A percentile compares a stretch with the other conserved stretches of the same genome.
phyloP scores from a whole-genome alignment of 1,140 invertebrate genomes.

The Drosophila dunni region DNA sequence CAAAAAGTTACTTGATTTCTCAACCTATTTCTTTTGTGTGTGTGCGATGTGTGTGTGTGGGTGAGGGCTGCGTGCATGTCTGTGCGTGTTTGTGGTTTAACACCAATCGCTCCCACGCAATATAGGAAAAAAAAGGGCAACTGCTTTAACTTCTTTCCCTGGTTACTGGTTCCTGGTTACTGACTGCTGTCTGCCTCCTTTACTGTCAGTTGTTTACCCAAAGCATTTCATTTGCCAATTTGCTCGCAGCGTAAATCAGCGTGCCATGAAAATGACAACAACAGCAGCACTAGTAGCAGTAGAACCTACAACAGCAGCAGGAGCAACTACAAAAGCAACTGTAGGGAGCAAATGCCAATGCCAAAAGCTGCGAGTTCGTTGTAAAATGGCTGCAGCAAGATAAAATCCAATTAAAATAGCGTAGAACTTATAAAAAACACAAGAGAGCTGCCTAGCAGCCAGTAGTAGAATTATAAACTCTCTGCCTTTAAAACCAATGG shows the following conservation, averaged over 20 bases:
- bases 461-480: conserved; percentile 15
- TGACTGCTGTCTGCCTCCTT: conserved; percentile 16
- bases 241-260: conserved; percentile 71
- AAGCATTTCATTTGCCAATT: conserved; percentile 79
- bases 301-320: background rate
- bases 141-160: conserved; percentile 30
- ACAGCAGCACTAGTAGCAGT: conserved; percentile 10
- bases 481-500: background rate
- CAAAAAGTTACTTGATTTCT: background rate
- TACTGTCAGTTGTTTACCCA: conserved; percentile 68
- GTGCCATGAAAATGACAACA: conserved; percentile 67
- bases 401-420: conserved; percentile 80
- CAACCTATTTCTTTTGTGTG: conserved; percentile 35
- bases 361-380: conserved; percentile 29
- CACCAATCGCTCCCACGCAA: conserved; percentile 57
- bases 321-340: conserved; percentile 10
- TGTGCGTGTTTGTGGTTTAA: conserved; percentile 71
- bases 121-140: conserved; percentile 22
- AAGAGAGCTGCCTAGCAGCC: background rate
- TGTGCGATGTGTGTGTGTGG: conserved; percentile 33
- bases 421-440: conserved; percentile 53
- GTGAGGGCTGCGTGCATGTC: conserved; percentile 24
- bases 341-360: conserved; percentile 21
- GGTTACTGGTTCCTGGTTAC: background rate
- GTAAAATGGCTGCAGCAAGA: conserved; percentile 69